A percentile compares a stretch with the other conserved stretches of the same genome.
Conservation (phyloP, 1,140 invertebrate genomes). For the Drosophila kepulauana region DNA sequence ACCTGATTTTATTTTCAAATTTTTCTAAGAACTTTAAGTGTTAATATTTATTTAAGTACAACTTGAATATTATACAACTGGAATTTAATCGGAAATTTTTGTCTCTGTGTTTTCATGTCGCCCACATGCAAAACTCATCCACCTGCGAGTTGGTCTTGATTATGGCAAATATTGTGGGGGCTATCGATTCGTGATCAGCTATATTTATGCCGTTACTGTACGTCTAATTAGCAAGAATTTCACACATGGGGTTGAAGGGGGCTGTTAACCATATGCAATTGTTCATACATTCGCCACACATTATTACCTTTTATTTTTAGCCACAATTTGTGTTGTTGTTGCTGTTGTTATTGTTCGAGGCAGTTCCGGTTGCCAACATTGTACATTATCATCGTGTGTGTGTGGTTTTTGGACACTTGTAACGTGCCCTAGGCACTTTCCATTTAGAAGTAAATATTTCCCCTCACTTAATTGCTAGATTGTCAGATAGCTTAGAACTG, state of each 20-base stretch:
- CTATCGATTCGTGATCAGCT: conserved; percentile 20
- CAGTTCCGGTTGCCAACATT: conserved; percentile 24
- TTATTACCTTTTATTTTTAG: conserved; percentile 1
- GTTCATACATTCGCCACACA: neutral
- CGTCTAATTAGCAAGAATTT: conserved; percentile 27
- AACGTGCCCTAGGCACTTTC: conserved; percentile 33
- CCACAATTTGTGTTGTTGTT: neutral
- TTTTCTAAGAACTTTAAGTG: too few relatives aligned
- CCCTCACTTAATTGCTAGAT: conserved; percentile 32
- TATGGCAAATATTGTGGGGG: neutral
- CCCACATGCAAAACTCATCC: neutral
- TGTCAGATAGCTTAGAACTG: neutral
- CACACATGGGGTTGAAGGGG: neutral
- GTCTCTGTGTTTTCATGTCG: neutral
- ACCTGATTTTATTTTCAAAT: too few relatives aligned
- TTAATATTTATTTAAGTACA: too few relatives aligned
- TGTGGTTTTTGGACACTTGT: neutral
- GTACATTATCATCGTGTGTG: conserved; percentile 17
- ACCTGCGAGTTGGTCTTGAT: conserved; percentile 1
- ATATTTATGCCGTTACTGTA: conserved; percentile 23
- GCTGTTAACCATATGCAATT: conserved; percentile 9
- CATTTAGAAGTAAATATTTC: conserved; percentile 32
- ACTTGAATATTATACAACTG: too few relatives aligned
- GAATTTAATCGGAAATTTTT: too few relatives aligned
- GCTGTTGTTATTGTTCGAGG: neutral